These are phyloP conservation scores for Cremastobaeus sp. DNA, from an alignment of 2,888 invertebrate species.

Conservation along the genomic window DNA sequence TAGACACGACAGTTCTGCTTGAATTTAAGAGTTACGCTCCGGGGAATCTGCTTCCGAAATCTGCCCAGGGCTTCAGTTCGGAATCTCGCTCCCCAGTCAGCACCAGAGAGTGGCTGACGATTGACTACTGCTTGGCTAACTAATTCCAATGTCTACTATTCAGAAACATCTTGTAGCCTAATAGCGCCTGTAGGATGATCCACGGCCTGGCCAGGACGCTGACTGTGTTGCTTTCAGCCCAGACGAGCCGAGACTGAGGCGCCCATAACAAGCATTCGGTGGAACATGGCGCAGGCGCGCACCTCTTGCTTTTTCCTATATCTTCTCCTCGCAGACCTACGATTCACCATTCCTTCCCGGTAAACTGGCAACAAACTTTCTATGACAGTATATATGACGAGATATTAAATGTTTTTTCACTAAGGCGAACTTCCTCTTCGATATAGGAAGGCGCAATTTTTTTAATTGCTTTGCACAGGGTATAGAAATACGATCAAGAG, in stretches of 20 bases:
- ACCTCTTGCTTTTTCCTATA: conserved; percentile 55
- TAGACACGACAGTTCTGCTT: background rate
- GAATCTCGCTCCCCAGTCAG: too few relatives aligned
- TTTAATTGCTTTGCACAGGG: too few relatives aligned
- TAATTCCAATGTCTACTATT: too few relatives aligned
- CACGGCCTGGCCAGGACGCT: conserved; percentile 44
- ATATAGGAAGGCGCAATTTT: too few relatives aligned
- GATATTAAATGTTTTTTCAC: conserved; percentile 65
- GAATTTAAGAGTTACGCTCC: too few relatives aligned
- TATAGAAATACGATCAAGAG: too few relatives aligned
- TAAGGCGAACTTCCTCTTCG: too few relatives aligned
- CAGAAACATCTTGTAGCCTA: background rate
- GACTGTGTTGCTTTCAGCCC: conserved; percentile 73
- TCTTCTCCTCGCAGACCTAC: conserved; percentile 53
- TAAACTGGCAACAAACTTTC: conserved; percentile 14
- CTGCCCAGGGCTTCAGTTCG: too few relatives aligned
- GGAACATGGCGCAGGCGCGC: conserved; percentile 65
- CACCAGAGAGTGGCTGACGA: too few relatives aligned
- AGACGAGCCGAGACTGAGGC: conserved; percentile 76
- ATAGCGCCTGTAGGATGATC: conserved; percentile 50
- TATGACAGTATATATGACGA: conserved; percentile 50
- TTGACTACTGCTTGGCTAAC: too few relatives aligned
- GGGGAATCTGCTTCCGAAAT: too few relatives aligned
- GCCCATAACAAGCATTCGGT: conserved; percentile 70
- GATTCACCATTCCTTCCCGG: conserved; percentile 41